A percentile compares a stretch with the other conserved stretches of the same genome.
phyloP scores from a whole-genome alignment of 2,888 invertebrate genomes.

The Myopa tessellatipennis region DNA sequence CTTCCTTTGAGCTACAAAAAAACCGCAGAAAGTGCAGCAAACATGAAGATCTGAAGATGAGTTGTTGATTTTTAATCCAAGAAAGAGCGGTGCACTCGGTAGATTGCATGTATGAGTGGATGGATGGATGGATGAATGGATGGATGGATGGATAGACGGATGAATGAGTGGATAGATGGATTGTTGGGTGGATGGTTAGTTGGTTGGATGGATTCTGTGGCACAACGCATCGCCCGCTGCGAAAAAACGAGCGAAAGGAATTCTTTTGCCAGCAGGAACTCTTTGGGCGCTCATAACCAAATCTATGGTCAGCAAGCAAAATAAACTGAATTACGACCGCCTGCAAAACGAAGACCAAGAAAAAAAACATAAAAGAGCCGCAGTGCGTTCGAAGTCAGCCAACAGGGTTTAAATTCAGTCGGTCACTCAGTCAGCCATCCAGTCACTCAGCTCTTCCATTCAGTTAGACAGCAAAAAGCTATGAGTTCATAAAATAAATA shows the following conservation, averaged over 20 bases:
- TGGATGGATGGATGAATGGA: neutral
- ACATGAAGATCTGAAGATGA: no score
- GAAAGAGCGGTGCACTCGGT: neutral
- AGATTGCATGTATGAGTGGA: neutral
- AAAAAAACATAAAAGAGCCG: neutral
- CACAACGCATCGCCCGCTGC: neutral
- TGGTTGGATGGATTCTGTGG: neutral
- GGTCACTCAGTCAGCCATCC: no score
- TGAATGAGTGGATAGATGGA: neutral
- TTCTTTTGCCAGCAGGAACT: constrained; percentile 9
- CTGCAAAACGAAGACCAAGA: neutral
- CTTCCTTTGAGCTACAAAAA: no score
- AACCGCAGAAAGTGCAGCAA: no score
- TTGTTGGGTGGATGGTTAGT: neutral
- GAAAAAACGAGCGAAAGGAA: neutral
- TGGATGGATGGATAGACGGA: neutral
- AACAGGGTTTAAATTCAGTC: no score
- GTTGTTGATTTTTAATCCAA: constrained; percentile 1
- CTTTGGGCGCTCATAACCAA: constrained; percentile 30
- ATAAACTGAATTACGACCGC: constrained; percentile 24
- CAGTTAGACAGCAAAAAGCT: no score
- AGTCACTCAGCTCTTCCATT: no score
- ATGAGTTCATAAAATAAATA: no score
- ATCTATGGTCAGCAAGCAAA: constrained; percentile 23
- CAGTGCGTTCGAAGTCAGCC: neutral